Conservation (phyloP, 1,140 invertebrate species). For the Plutomurus gul region DNA sequence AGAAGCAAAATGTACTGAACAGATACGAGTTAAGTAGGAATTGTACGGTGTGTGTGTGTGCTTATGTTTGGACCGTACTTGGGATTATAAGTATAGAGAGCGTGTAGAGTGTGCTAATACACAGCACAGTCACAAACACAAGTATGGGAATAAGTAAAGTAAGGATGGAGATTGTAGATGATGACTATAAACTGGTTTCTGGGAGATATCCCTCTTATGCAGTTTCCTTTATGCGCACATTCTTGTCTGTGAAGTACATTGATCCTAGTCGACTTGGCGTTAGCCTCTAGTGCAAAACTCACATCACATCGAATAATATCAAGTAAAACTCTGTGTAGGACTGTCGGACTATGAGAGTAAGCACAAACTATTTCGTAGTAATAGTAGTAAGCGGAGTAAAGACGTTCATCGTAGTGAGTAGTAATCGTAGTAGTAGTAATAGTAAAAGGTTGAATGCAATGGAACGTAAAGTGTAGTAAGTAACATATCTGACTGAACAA, state of each 20-base stretch:
- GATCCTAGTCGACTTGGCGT: constrained; percentile 32
- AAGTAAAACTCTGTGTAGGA: not conserved
- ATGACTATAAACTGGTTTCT: constrained; percentile 40
- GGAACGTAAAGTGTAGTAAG: not conserved
- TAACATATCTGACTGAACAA: constrained; percentile 4
- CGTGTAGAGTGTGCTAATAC: no score
- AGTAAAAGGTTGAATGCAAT: constrained; percentile 13
- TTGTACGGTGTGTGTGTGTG: no score
- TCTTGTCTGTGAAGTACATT: constrained; percentile 35
- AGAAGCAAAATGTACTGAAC: no score
- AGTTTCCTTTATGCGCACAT: constrained; percentile 38
- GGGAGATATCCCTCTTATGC: constrained; percentile 38
- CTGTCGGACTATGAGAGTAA: not conserved
- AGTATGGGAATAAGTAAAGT: constrained; percentile 6
- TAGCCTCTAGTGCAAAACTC: constrained; percentile 19
- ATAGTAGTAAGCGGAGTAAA: not conserved
- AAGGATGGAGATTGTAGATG: constrained; percentile 31
- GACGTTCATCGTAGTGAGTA: not conserved
- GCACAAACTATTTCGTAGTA: not conserved
- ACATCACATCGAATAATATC: constrained; percentile 12
- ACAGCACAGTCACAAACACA: no score
- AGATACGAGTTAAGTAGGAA: no score
- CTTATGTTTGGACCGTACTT: no score
- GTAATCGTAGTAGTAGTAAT: not conserved
- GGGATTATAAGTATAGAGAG: no score